Evolutionary conservation across 2,888 invertebrate genomes (phyloP).

Genomic region (Platypus cylindrus): DNA sequence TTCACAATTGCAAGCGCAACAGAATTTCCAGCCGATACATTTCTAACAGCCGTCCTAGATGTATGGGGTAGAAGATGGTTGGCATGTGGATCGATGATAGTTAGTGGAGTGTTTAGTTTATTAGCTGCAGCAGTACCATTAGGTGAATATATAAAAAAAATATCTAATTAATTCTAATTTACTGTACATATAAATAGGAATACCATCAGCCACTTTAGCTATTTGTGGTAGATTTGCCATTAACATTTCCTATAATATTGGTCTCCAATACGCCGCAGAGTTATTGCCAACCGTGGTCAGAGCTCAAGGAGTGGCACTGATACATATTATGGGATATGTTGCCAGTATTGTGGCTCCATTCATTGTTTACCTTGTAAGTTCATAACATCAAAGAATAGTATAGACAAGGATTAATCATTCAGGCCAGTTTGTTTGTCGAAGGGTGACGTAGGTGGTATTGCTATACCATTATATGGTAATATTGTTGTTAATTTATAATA

Average conservation of each 20-base stretch:
- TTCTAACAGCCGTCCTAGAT: slow-evolving; percentile 63
- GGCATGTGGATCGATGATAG: slow-evolving; percentile 68
- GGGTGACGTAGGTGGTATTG: too few species aligned
- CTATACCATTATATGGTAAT: too few species aligned
- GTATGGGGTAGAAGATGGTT: slow-evolving; percentile 77
- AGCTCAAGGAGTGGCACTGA: slow-evolving; percentile 74
- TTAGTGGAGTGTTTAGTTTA: slow-evolving; percentile 70
- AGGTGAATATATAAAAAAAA: slow-evolving; percentile 35
- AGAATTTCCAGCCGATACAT: slow-evolving; percentile 73
- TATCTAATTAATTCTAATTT: background rate
- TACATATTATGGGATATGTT: slow-evolving; percentile 80
- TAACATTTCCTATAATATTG: slow-evolving; percentile 83
- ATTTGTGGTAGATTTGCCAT: slow-evolving; percentile 75
- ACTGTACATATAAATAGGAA: slow-evolving; percentile 41
- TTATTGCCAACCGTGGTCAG: slow-evolving; percentile 75
- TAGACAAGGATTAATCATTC: background rate
- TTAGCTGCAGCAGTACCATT: slow-evolving; percentile 62
- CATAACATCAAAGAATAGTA: background rate
- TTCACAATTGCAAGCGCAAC: slow-evolving; percentile 76
- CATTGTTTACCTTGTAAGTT: slow-evolving; percentile 66
- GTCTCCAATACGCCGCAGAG: slow-evolving; percentile 81
- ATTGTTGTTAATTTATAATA: too few species aligned
- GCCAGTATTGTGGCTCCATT: slow-evolving; percentile 74
- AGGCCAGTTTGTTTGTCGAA: too few species aligned
- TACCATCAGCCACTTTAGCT: slow-evolving; percentile 63